Conservation (phyloP, 2,113 vertebrate genomes). For the Eidolon helvum region DNA sequence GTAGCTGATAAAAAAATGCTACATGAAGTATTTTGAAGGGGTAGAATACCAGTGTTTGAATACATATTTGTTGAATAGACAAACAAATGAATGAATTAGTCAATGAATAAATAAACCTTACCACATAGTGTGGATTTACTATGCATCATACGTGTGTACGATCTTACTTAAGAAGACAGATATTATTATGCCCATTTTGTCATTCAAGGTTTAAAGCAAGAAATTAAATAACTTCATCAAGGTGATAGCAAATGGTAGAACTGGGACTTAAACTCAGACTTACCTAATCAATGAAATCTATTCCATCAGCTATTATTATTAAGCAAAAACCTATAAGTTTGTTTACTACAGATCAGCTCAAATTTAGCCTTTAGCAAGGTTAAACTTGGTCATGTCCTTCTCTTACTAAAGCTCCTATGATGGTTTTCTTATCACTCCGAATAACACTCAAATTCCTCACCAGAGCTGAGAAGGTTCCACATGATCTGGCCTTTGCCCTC, state of each 20-base stretch:
- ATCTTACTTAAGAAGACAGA: neutral
- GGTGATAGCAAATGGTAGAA: neutral
- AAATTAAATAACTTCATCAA: neutral
- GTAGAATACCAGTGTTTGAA: neutral
- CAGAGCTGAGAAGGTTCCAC: rapidly evolving
- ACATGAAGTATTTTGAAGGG: neutral
- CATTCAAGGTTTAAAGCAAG: neutral
- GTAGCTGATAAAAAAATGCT: neutral
- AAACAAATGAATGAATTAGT: neutral
- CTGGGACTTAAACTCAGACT: neutral
- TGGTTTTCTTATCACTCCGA: neutral
- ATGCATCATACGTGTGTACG: neutral
- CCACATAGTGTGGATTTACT: neutral
- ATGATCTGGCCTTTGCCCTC: no score
- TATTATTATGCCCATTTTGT: neutral
- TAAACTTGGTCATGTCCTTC: neutral
- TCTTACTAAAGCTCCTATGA: neutral
- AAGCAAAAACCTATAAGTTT: neutral
- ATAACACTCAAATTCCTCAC: neutral
- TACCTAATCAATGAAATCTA: neutral
- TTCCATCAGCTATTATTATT: neutral
- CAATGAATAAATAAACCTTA: neutral
- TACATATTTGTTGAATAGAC: neutral
- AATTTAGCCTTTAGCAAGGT: neutral
- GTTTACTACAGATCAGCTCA: neutral